Conservation (phyloP, 2,113 vertebrate species). For the Sterna hirundo region DNA sequence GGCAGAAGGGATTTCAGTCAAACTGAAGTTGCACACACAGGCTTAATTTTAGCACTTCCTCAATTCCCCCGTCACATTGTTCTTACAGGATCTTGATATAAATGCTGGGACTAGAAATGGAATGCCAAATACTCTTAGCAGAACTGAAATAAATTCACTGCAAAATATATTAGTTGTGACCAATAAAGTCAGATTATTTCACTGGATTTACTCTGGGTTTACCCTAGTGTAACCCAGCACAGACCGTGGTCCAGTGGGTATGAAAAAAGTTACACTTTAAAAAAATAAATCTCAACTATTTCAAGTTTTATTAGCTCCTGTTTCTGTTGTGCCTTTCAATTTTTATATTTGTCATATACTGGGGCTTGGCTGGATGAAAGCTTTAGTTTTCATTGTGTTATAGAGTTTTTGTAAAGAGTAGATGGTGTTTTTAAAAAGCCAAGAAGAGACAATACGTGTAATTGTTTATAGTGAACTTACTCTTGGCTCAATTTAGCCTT, state of each 20-base stretch:
- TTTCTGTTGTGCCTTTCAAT: slow-evolving; percentile 22
- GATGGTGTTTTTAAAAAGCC: slow-evolving; percentile 11
- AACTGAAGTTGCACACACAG: background rate
- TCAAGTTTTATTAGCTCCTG: slow-evolving; percentile 32
- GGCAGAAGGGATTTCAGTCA: background rate
- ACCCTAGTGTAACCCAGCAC: background rate
- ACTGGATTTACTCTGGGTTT: slow-evolving; percentile 15
- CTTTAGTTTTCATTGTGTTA: background rate
- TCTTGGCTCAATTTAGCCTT: slow-evolving; percentile 39
- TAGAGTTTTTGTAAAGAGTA: background rate
- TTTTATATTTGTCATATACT: background rate
- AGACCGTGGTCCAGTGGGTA: background rate
- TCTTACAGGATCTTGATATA: background rate
- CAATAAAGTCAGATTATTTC: slow-evolving; percentile 28
- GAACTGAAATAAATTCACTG: slow-evolving; percentile 6
- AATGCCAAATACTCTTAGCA: background rate
- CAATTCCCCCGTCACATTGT: background rate
- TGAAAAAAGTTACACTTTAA: slow-evolving; percentile 7
- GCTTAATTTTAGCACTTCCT: background rate
- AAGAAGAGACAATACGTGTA: slow-evolving; percentile 25
- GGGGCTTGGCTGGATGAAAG: background rate
- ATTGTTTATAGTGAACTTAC: slow-evolving; percentile 12
- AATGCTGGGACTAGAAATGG: background rate
- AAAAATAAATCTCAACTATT: slow-evolving; percentile 31
- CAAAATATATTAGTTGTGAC: background rate